A percentile compares a stretch with the other conserved stretches of the same genome.
phyloP scores from a whole-genome alignment of 2,888 invertebrate genomes.

The Acanthopleura granulata region DNA sequence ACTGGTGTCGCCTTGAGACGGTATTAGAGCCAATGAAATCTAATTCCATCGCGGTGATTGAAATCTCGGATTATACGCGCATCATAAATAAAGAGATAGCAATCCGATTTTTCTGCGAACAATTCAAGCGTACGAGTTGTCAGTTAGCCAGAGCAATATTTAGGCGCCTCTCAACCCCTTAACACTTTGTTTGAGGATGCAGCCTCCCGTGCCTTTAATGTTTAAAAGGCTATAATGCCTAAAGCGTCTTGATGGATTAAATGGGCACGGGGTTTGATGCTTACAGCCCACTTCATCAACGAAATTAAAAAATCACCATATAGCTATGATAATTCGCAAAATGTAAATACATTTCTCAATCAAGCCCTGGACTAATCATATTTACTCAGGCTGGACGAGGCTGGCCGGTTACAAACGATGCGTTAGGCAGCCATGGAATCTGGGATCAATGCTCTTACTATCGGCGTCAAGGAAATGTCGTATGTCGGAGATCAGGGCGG shows the following conservation, averaged over 20 bases:
- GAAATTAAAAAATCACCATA: constrained; percentile 20
- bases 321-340: constrained; percentile 20
- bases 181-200: constrained; percentile 13
- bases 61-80: constrained; percentile 18
- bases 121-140: constrained; percentile 5
- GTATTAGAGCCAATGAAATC: constrained; percentile 14
- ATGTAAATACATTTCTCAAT: constrained; percentile 19
- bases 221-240: constrained; percentile 10
- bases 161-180: not conserved
- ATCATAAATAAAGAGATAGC: constrained; percentile 19
- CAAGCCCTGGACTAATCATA: not conserved
- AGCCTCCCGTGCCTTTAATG: constrained; percentile 6
- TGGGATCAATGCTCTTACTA: not conserved
- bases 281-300: constrained; percentile 18
- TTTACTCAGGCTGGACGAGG: constrained; percentile 8
- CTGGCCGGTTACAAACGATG: not conserved
- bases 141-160: not conserved
- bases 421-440: not conserved
- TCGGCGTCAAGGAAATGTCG: constrained; percentile 1
- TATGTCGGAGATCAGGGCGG: constrained; percentile 3
- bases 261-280: constrained; percentile 9
- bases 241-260: constrained; percentile 13
- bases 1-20: constrained; percentile 7
- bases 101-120: constrained; percentile 13
- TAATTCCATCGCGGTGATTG: constrained; percentile 16